Base-by-base conservation (phyloP, 2,797 vertebrate genomes). In the Clarias laeviceps region DNA sequence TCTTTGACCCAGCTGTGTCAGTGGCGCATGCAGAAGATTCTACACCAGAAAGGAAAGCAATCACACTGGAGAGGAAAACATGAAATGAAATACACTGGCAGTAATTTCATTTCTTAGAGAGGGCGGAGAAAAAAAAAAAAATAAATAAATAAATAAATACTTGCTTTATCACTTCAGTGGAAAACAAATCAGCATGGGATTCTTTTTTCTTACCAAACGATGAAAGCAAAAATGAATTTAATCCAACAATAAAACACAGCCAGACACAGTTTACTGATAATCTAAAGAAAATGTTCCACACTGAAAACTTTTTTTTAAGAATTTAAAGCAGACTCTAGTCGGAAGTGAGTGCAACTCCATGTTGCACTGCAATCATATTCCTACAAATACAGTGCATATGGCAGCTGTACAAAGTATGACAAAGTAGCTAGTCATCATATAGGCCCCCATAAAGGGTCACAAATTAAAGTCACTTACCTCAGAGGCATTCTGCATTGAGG, bases 381-480 rank as follows among this genome's bases (percentile, higher is more conserved):
- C 3, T 76, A 76, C 27, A 74, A 32, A 56, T 74, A 29, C 4
- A 2, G 9, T 45, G 20, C 5, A 24, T 22, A 40, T 18, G 17
- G n/a, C 20, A 54, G 17, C 18, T 76, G n/a, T 20, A 32, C 54
- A 15, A 45, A 45, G 45, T 45, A 37, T 54, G 65, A 66, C 14
- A 66, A 72, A n/a, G 70, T 22, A 62, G 57, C 34, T 14, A 62
- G 1, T 34, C 4, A 56, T 18, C 1, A 11, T 3, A 62, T 7
- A n/a, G 3, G 8, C 1, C 32, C 2, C 18, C 22, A 59, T 11
- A 62, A 40, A 79, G 15, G 34, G 24, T 17, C 29, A 24, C 32
- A 61, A 78, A 78, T 3, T 37, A 12, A 54, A 20, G 54, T 69
- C n/a, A 87, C 85, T 83, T 81, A 72, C 86, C 82, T 87, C 54